Evolutionary conservation across 2,113 vertebrate genomes (phyloP), one percentile per base, ranked within the genome.

Genomic region (Electrona antarctica): DNA sequence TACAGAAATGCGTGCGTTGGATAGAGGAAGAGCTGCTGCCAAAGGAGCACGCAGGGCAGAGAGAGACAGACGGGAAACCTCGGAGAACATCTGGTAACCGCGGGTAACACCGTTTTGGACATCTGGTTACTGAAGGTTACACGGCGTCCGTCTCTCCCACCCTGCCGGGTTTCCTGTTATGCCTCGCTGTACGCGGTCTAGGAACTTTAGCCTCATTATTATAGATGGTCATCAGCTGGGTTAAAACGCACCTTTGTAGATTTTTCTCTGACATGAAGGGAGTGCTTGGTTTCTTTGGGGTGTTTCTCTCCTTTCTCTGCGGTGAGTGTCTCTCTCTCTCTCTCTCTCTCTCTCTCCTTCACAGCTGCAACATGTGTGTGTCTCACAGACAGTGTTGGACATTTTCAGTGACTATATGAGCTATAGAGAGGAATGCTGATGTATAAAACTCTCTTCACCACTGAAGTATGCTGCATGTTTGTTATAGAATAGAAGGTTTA

Each of bases 251-350:
- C 79, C 82, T 85, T 82, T 83, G 78, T 85, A 89, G 79, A 69
- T 86, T 87, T 21, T 88, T 84, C 80, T 83, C 90, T 93, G 93
- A 93, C 91, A 94, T 94, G 93, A 93, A 88, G 91, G 85, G 76
- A 90, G 85, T 82, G 63, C 86, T 93, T 76, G 79, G 88, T 77
- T 91, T 93, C 76, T 81, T 91, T 82, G 85, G 88, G 84, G 76
- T 93, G 67, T 84, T 92, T 70, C 87, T 94, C 80, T 92, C 83
- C 69, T 77, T 91, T 78, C 79, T 93, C 69, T 85, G 71, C 57
- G 92, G 93, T 94, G 87, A 94, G 93, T 92, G 84, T 87, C 21
- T 21, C n/a, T n/a, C n/a, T n/a, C n/a, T n/a, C 76, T 83, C 80
- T 21, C 21, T 21, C 21, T 21, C 21, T 21, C 21, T 21, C 21